Evolutionary conservation across 2,797 vertebrate genomes (phyloP), one percentile per base, ranked within the genome.

Genomic region (Sebastolobus altivelis): DNA sequence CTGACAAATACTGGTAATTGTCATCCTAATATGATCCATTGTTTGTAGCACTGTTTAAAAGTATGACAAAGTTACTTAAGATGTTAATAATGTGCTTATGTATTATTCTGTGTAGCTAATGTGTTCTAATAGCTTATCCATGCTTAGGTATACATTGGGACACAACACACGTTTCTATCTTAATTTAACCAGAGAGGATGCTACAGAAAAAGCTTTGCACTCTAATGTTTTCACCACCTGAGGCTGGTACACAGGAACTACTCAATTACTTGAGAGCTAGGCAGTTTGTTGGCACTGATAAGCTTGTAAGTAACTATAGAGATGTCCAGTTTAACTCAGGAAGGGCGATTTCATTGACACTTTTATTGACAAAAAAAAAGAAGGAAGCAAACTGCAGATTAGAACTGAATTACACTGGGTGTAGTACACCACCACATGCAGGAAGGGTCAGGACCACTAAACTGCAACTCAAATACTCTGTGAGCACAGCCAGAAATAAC

Each of bases 271-370:
- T 31, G 29, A 81, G 60, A 80, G 76, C 18, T n/a, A 63, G 82
- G 78, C 75, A 77, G 58, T 80, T 86, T 81, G 66, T 81, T 86
- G 77, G 72, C 79, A 76, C 70, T 79, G 73, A 84, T 83, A 62
- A 75, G 69, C 62, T 81, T 72, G 2, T 66, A 72, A 87, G 83
- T 77, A 74, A 84, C 81, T 79, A 65, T 43, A 79, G 69, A 55
- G 77, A 75, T 59, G 33, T 80, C 71, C 46, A 80, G 40, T 81
- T 86, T 73, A 87, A 84, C 68, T 79, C 31, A 54, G 43, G n/a
- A 5, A 56, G 61, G 61, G 46, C 6, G 3, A 67, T 77, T 73
- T 67, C 76, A 87, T 84, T 74, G 87, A 68, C 71, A 72, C 31
- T 27, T 77, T 58, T 63, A 80, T 70, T 70, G 83, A 68, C 49